Evolutionary conservation across 1,140 invertebrate genomes (phyloP).

Genomic region (Melitaea cinxia): DNA sequence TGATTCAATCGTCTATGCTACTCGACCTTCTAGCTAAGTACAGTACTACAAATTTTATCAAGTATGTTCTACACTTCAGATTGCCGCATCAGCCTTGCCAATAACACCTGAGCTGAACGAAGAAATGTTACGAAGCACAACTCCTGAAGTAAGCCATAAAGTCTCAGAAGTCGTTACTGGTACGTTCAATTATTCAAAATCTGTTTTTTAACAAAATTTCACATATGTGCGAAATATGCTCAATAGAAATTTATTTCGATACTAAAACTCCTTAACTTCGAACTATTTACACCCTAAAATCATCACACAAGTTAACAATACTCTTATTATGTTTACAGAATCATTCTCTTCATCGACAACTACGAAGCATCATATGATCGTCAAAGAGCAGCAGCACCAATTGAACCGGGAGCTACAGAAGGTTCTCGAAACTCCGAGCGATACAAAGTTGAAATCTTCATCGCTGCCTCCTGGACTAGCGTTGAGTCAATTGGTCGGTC

Average conservation of each 20-base stretch:
- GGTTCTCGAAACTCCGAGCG: conserved; percentile 72
- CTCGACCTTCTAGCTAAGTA: too few relatives aligned
- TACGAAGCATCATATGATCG: conserved; percentile 69
- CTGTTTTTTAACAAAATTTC: neutral
- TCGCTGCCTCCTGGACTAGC: conserved; percentile 85
- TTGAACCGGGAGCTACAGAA: conserved; percentile 66
- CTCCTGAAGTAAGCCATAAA: conserved; percentile 79
- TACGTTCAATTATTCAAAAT: conserved; percentile 35
- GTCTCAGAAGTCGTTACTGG: conserved; percentile 77
- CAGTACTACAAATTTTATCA: neutral
- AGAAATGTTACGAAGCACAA: conserved; percentile 84
- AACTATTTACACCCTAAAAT: too few relatives aligned
- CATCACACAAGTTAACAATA: too few relatives aligned
- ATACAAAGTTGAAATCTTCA: conserved; percentile 85
- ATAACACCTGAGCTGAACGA: conserved; percentile 89
- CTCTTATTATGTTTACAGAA: conserved; percentile 57
- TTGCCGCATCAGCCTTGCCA: conserved; percentile 80
- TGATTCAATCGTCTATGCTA: too few relatives aligned
- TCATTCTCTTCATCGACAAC: conserved; percentile 78
- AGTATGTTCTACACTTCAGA: conserved; percentile 59
- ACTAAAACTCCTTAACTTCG: too few relatives aligned
- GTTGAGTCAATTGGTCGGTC: conserved; percentile 72
- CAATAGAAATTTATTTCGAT: too few relatives aligned
- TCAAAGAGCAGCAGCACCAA: conserved; percentile 68
- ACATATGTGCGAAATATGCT: too few relatives aligned